A percentile compares a stretch with the other conserved stretches of the same genome.
These are phyloP conservation scores for Zeus faber DNA, from an alignment of 2,113 vertebrate species.

Conservation along the genomic window DNA sequence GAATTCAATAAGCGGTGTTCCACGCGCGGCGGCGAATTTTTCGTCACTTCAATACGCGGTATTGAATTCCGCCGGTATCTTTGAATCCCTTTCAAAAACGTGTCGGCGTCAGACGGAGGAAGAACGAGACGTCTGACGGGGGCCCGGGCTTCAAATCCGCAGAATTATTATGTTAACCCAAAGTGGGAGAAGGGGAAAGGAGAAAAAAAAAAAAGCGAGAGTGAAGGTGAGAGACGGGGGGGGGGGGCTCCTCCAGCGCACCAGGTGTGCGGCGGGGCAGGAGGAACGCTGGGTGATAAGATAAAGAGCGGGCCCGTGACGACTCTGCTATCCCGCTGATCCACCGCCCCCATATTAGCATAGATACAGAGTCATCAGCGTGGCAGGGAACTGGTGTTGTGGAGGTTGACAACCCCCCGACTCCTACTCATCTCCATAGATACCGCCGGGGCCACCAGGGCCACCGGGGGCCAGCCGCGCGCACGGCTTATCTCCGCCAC, in stretches of 20 bases:
- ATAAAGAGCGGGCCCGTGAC: conserved; percentile 63
- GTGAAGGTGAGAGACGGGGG: conserved; percentile 16
- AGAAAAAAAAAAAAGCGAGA: conserved; percentile 24
- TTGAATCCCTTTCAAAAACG: no score
- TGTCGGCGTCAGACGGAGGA: conserved; percentile 14
- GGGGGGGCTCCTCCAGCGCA: no score
- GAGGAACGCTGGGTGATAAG: conserved; percentile 70
- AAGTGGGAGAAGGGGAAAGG: conserved; percentile 6
- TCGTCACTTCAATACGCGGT: no score
- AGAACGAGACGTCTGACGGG: not conserved
- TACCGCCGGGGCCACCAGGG: conserved; percentile 60
- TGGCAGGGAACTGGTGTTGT: conserved; percentile 50
- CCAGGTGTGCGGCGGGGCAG: conserved; percentile 38
- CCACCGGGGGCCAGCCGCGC: conserved; percentile 38
- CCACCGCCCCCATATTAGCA: conserved; percentile 68
- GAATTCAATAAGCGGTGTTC: no score
- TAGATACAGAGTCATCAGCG: conserved; percentile 71
- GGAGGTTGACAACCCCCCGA: conserved; percentile 47
- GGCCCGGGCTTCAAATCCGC: not conserved
- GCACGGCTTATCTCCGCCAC: conserved; percentile 52
- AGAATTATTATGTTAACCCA: not conserved
- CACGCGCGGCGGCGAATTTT: no score
- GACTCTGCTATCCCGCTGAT: conserved; percentile 52
- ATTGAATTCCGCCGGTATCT: no score
- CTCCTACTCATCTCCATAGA: conserved; percentile 70